phyloP scores from a whole-genome alignment of 1,140 invertebrate genomes.

The Caenorhabditis latens region DNA sequence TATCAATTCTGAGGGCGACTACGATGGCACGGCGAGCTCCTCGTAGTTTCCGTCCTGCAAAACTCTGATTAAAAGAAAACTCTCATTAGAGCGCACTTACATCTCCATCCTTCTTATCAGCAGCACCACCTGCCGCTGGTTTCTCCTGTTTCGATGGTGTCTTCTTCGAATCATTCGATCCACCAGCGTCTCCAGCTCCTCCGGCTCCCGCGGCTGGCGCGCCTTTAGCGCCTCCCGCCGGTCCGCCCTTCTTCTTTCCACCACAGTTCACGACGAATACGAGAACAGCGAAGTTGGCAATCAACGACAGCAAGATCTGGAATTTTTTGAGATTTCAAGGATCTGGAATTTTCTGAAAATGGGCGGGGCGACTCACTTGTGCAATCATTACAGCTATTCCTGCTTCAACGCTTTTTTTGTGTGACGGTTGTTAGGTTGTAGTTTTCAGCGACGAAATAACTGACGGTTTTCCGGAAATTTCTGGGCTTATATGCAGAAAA shows the following conservation, averaged over 20 bases:
- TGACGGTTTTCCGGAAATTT: not conserved
- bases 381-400: not conserved
- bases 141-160: not conserved
- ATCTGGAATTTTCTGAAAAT: not conserved
- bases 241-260: not conserved
- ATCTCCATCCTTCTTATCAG: not conserved
- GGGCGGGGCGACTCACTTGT: not conserved
- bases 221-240: not conserved
- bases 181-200: not conserved
- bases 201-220: not conserved
- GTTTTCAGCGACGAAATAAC: not conserved
- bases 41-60: constrained; percentile 10
- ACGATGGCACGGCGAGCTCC: not conserved
- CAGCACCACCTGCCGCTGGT: not conserved
- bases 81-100: not conserved
- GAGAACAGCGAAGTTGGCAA: constrained; percentile 4
- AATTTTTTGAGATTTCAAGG: not conserved
- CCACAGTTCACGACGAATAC: not conserved
- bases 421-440: not conserved
- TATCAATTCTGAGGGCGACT: no score
- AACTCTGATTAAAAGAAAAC: not conserved
- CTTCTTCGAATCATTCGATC: not conserved
- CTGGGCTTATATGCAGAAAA: not conserved
- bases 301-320: not conserved
- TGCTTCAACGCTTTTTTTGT: not conserved